Evolutionary conservation across 2,888 invertebrate species (phyloP).

Genomic region (Epinotia ramella): DNA sequence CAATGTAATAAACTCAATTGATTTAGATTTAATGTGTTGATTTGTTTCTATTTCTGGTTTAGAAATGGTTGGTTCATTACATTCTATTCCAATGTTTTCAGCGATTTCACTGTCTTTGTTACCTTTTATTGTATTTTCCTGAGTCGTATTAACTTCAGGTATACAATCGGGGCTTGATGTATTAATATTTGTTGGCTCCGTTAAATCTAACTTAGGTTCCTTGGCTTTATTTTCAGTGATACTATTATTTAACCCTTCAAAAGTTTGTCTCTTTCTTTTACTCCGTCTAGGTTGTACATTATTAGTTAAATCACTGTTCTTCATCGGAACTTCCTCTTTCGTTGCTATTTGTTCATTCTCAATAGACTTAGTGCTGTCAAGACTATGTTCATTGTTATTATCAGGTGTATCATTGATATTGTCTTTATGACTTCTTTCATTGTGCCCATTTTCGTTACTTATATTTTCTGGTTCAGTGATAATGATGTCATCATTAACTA

Average conservation of each 20-base stretch:
- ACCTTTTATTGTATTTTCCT: neutral
- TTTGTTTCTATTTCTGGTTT: too few species aligned
- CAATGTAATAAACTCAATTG: too few species aligned
- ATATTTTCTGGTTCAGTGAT: slow-evolving; percentile 34
- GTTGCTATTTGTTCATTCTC: neutral
- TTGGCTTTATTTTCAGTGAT: slow-evolving; percentile 24
- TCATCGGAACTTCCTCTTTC: neutral
- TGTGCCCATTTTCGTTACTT: neutral
- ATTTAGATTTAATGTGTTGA: too few species aligned
- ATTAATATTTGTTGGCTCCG: neutral
- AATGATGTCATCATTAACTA: slow-evolving; percentile 46
- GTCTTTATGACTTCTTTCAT: neutral
- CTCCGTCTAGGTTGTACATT: slow-evolving; percentile 29
- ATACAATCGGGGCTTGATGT: neutral
- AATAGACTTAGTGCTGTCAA: neutral
- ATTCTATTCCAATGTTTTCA: neutral
- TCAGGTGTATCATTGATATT: neutral
- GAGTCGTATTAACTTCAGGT: neutral
- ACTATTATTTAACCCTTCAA: slow-evolving; percentile 23
- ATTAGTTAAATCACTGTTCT: slow-evolving; percentile 3
- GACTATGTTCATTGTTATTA: slow-evolving; percentile 12
- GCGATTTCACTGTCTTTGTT: neutral
- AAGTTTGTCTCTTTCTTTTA: slow-evolving; percentile 36
- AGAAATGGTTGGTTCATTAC: neutral
- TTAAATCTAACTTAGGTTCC: slow-evolving; percentile 29